Evolutionary conservation across 2,888 invertebrate genomes (phyloP), one percentile per base, ranked within the genome.

Genomic region (Tetheella fluctuosa): DNA sequence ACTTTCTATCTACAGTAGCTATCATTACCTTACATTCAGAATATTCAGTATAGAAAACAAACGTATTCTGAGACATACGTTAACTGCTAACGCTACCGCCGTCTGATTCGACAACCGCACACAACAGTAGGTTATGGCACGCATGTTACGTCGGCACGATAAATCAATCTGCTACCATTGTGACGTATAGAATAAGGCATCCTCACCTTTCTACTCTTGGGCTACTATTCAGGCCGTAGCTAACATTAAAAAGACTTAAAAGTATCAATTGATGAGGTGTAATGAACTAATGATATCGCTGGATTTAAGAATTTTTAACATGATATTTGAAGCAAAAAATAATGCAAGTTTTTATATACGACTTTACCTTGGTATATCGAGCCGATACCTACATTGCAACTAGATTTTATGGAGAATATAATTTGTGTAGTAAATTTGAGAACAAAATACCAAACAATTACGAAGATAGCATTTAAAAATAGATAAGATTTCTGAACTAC

Each of bases 151-250:
- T n/a, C 86, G 85, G 85, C 80, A 82, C 84, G 82, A 90, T 91
- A 90, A 88, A 91, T 91, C 91, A 91, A 89, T 88, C 84, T 68
- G 67, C 67, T 74, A 72, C 83, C 74, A 87, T 88, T 88, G 84
- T 88, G 81, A 74, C 77, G 77, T 66, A 71, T 72, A 75, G 77
- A 79, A 77, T 75, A 77, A 73, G 65, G 73, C 70, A 74, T 80
- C 79, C 78, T 84, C 82, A 80, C 79, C 76, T 79, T 71, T 68
- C 72, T 73, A 67, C 62, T 62, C 72, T 64, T 64, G 68, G 62
- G 59, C 61, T 54, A 58, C 61, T 65, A 62, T 64, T 64, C 68
- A 68, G 63, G 34, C 34, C 34, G 34, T 34, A 52, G 25, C 56
- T 58, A 56, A 39, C 7, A 48, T 48, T 20, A 48, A 48, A 48